Percentiles rank a stretch among this genome's conserved stretches.
Evolutionary conservation across 2,888 invertebrate genomes (phyloP).

Genomic region (Eristalis intricaria): DNA sequence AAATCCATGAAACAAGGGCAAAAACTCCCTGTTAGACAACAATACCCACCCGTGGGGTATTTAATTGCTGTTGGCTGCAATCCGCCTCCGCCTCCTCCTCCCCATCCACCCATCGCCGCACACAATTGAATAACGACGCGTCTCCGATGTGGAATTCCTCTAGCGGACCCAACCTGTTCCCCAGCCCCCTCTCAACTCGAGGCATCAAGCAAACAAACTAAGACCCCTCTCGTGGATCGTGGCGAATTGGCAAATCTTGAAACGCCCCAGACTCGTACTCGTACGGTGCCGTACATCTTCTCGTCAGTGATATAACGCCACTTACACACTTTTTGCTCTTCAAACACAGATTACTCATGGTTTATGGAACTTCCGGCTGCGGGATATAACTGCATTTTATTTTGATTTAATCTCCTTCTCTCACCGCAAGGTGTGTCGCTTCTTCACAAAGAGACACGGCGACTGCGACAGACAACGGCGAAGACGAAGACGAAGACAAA

Average conservation of each 20-base stretch:
- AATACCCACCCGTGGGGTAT: constrained; percentile 25
- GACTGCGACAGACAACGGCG: neutral
- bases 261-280: neutral
- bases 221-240: neutral
- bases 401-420: constrained; percentile 33
- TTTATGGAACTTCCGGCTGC: constrained; percentile 36
- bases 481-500: neutral
- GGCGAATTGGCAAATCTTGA: neutral
- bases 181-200: neutral
- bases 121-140: neutral
- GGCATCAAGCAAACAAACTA: neutral
- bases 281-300: neutral
- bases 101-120: neutral
- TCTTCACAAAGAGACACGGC: neutral
- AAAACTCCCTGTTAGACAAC: constrained; percentile 48
- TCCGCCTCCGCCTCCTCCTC: neutral
- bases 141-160: neutral
- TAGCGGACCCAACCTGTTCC: neutral
- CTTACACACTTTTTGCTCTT: constrained; percentile 9
- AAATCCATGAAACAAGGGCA: constrained; percentile 54
- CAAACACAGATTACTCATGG: neutral
- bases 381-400: constrained; percentile 14
- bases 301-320: constrained; percentile 21
- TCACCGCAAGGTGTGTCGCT: constrained; percentile 26
- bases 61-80: constrained; percentile 34